Conservation (phyloP, 2,113 vertebrate genomes). For the Phalacrocorax aristotelis region DNA sequence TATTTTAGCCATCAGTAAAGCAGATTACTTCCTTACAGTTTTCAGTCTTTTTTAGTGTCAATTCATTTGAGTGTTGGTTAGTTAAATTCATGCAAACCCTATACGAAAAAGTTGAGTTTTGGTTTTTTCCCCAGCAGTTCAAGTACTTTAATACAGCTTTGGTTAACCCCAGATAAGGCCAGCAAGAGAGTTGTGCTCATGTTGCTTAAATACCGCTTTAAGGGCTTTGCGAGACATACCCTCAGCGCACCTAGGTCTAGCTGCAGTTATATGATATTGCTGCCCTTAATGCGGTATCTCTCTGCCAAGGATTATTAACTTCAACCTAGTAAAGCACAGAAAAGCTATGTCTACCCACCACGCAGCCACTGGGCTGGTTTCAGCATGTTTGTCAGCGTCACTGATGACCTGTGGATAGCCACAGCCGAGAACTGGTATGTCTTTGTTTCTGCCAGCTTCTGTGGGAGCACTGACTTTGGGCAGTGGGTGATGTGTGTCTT, state of each 20-base stretch:
- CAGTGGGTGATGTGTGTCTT: background rate
- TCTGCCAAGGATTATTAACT: background rate
- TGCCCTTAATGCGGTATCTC: background rate
- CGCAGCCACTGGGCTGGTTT: background rate
- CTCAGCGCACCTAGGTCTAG: background rate
- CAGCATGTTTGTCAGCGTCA: accelerated
- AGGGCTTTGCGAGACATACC: background rate
- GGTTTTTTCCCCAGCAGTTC: background rate
- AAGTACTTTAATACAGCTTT: background rate
- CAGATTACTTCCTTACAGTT: background rate
- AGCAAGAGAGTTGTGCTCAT: background rate
- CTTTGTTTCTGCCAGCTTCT: background rate
- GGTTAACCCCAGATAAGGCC: background rate
- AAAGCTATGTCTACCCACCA: background rate
- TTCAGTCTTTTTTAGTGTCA: background rate
- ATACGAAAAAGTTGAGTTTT: background rate
- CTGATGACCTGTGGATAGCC: background rate
- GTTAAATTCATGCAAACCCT: background rate
- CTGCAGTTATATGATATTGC: background rate
- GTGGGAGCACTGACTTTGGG: background rate
- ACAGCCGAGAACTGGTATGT: background rate
- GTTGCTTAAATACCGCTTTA: background rate
- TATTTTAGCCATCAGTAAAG: background rate
- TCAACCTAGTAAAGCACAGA: background rate
- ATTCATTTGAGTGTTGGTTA: background rate